Base-by-base conservation (phyloP, 92 coral and sea anemone species). In the Actinernus sp. region DNA sequence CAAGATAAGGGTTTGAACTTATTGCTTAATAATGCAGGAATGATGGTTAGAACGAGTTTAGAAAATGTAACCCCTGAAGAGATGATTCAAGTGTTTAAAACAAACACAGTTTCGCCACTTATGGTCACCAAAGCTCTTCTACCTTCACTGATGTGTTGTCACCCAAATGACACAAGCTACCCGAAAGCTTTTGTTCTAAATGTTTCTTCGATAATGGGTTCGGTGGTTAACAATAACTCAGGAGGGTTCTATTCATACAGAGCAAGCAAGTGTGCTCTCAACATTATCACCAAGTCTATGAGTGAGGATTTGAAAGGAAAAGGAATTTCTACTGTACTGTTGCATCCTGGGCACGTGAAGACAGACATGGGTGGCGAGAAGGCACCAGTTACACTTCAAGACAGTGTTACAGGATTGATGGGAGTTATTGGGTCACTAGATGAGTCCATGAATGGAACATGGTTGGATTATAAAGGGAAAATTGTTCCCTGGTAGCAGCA, bases 321-420 rank as follows among this genome's bases (percentile, higher is more conserved):
- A 14, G 97, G 93, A 11, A 73, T 91, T 26, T 26, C 49, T 25
- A 69, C 76, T 0, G 84, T 91, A 25, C 44, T 73, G 16, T 25
- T 91, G 14, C 68, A 82, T 73, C 97, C 97, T 11, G 93, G 97
- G 27, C 87, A 88, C 88, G 91, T 90, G 29, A 57, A 76, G 61
- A 90, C 96, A 49, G 92, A 86, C 30, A 80, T 90, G 88, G 92
- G 92, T 16, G 89, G 88, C 2, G 26, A 30, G 38, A 19, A 52
- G 8, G 92, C 87, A 7, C 25, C 27, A 2, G 28, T 85, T 18
- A 53, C 85, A 16, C 18, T 31, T 1, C 62, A 50, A 3, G 78
- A 74, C 68, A 61, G 92, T 26, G 88, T 90, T 19, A 40, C 82
- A 55, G 84, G 86, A 7, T 38, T 90, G 86, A 61, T 90, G 65